Conservation (phyloP, 2,888 invertebrate species). For the Papilio gigon region DNA sequence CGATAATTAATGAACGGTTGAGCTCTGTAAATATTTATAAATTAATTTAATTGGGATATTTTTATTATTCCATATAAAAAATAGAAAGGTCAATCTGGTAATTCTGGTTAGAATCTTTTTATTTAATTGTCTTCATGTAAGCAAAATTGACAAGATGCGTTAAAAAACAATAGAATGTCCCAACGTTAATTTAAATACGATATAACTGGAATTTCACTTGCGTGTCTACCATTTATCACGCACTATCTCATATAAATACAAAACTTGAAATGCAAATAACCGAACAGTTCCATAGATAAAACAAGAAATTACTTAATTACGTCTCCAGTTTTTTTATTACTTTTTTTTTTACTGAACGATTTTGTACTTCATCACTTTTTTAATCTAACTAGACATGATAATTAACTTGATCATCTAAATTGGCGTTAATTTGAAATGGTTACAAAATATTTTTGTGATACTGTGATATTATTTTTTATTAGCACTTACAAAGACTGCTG, state of each 20-base stretch:
- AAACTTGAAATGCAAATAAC: conserved; percentile 36
- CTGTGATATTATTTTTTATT: neutral
- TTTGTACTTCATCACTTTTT: neutral
- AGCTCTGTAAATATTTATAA: no score
- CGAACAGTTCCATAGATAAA: neutral
- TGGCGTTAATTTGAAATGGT: neutral
- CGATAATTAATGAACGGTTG: no score
- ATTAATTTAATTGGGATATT: no score
- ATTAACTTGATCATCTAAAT: neutral
- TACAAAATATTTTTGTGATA: neutral
- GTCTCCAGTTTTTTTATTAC: neutral
- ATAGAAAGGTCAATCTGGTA: no score
- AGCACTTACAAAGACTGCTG: neutral
- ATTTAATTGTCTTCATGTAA: neutral
- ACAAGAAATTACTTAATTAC: conserved; percentile 14
- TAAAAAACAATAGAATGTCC: conserved; percentile 27
- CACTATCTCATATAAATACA: conserved; percentile 18
- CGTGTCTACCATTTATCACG: conserved; percentile 30
- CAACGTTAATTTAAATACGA: conserved; percentile 14
- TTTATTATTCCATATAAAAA: no score
- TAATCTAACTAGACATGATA: neutral
- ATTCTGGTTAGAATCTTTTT: no score
- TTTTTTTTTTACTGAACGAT: neutral
- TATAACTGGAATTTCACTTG: conserved; percentile 31
- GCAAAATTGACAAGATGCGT: neutral